These are phyloP conservation scores for Caenorhabditis remanei DNA, from an alignment of 1,140 invertebrate genomes.

Conservation along the genomic window DNA sequence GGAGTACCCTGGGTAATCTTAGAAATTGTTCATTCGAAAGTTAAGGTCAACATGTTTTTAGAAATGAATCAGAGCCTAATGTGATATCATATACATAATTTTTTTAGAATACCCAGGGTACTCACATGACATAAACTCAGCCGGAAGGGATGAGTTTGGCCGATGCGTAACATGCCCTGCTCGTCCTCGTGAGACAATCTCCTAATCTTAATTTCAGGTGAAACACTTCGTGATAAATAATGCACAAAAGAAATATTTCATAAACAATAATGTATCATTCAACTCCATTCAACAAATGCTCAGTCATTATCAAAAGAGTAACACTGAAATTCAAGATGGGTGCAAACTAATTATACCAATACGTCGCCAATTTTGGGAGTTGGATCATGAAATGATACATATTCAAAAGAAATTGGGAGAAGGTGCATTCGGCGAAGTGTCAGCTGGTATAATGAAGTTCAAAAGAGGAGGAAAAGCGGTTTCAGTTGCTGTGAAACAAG, in stretches of 20 bases:
- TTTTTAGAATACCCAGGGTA: too few relatives aligned
- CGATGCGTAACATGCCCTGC: too few relatives aligned
- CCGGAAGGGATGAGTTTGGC: too few relatives aligned
- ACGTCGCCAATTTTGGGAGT: constrained; percentile 47
- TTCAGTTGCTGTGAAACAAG: constrained; percentile 20
- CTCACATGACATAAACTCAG: too few relatives aligned
- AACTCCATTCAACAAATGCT: constrained; percentile 55
- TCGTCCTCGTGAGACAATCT: too few relatives aligned
- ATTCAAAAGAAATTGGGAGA: constrained; percentile 67
- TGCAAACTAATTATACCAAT: neutral
- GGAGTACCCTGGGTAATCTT: too few relatives aligned
- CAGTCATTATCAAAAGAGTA: constrained; percentile 50
- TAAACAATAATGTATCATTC: constrained; percentile 56
- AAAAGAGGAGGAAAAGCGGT: neutral
- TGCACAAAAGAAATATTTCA: constrained; percentile 51
- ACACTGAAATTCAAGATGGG: neutral
- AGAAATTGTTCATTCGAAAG: too few relatives aligned
- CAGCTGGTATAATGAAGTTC: neutral
- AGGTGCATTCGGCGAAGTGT: constrained; percentile 68
- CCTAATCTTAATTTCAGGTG: neutral
- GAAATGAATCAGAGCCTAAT: too few relatives aligned
- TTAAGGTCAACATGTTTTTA: too few relatives aligned
- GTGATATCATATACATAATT: too few relatives aligned
- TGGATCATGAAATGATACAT: constrained; percentile 21
- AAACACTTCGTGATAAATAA: constrained; percentile 63